Percentiles rank a stretch among this genome's conserved stretches.
phyloP scores from a whole-genome alignment of 2,888 invertebrate species.

The Limnephilus lunatus region DNA sequence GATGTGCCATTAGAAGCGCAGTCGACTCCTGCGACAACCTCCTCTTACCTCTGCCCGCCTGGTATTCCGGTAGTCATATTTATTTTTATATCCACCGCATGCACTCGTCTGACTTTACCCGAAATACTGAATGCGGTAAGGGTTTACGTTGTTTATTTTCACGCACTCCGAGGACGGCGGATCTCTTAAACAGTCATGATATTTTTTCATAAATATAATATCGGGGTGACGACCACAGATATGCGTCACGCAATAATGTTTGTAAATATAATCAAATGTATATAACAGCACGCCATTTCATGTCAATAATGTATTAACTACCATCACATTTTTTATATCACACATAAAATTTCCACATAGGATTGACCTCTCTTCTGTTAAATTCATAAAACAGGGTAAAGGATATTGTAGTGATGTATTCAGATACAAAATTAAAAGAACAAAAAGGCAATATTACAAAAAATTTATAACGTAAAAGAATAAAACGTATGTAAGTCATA shows the following conservation, averaged over 20 bases:
- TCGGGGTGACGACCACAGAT: neutral
- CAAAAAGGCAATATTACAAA: too few species aligned
- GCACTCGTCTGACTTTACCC: slow-evolving; percentile 39
- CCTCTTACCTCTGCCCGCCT: slow-evolving; percentile 30
- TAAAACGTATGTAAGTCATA: too few species aligned
- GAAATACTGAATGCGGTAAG: slow-evolving; percentile 36
- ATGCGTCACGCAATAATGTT: neutral
- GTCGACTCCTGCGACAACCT: slow-evolving; percentile 28
- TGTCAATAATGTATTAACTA: too few species aligned
- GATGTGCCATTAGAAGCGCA: slow-evolving; percentile 38
- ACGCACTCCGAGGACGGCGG: slow-evolving; percentile 11
- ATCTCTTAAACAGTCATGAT: neutral
- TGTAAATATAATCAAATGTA: too few species aligned
- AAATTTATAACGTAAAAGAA: too few species aligned
- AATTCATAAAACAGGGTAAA: neutral
- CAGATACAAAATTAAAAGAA: too few species aligned
- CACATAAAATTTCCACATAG: too few species aligned
- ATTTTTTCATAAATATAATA: neutral
- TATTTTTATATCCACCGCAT: slow-evolving; percentile 53
- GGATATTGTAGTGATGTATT: neutral
- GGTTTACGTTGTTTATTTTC: slow-evolving; percentile 39
- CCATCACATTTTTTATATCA: too few species aligned
- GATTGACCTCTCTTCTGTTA: neutral
- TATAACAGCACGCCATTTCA: too few species aligned
- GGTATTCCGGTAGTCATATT: slow-evolving; percentile 52